Evolutionary conservation across 2,797 vertebrate genomes (phyloP), one percentile per base, ranked within the genome.

Genomic region (Pyrocephalus nanus): DNA sequence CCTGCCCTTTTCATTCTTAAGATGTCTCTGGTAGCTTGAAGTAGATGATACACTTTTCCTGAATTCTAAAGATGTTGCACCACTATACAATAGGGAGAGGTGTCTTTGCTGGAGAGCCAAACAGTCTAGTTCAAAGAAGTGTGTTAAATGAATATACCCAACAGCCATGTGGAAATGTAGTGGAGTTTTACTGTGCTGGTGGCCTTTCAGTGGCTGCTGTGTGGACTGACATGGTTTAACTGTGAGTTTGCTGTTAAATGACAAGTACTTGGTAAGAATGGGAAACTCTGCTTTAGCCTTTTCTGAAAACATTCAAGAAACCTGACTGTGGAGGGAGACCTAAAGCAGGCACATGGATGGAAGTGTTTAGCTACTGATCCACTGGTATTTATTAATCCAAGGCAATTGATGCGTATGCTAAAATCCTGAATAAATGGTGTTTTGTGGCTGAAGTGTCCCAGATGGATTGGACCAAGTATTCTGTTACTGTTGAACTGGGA

Each of bases 81-180:
- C 0, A 3, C 21, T 80, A 15, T 82, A 30, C 40, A 54, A 5
- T 43, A 58, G 22, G 20, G 74, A 43, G 30, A 51, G 12, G 21
- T 60, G 27, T 72, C 60, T 77, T 47, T 69, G 10, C 57, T 21
- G 7, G 34, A 84, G 29, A 66, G 45, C 51, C 27, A 55, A 32
- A 7, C 1, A 2, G 15, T 42, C 25, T 77, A 11, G 21, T 82
- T 90, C 20, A 36, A 23, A 72, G 60, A 42, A 42, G 4, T 20
- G 8, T 65, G 18, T 77, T 4, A 48, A 29, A 32, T 16, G 19
- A 17, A 20, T 70, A 19, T 25, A 62, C 6, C 7, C 25, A 18
- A 20, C 13, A 61, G 36, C 30, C 45, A 15, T 0, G 0, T 67
- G 40, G 36, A 83, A 92, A 42, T 1, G 0, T 20, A 70, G n/a